These are phyloP conservation scores for Bovichtus variegatus DNA, from an alignment of 2,797 vertebrate species.

Conservation along the genomic window DNA sequence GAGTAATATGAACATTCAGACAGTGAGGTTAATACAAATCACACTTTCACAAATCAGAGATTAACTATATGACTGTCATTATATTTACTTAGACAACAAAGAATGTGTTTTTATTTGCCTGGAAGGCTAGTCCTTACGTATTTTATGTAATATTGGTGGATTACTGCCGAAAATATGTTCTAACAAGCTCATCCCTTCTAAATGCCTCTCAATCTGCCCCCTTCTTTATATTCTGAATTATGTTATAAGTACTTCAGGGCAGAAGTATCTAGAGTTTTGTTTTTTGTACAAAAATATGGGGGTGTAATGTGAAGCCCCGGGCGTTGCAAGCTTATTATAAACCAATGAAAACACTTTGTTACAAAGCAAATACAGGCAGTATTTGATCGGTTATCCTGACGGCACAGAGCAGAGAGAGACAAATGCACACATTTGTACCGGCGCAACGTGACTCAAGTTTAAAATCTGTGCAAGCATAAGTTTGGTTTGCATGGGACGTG, in stretches of 20 bases:
- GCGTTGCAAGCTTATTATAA: constrained; percentile 36
- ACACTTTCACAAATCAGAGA: constrained; percentile 3
- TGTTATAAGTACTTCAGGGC: no score
- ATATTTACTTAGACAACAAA: background rate
- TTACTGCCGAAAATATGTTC: background rate
- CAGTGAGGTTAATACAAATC: background rate
- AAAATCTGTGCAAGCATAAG: background rate
- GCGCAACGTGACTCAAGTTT: background rate
- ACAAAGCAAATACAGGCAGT: constrained; percentile 30
- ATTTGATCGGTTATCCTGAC: constrained; percentile 27
- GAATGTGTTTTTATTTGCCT: constrained; percentile 5
- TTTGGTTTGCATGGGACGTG: constrained; percentile 5
- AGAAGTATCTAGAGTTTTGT: background rate
- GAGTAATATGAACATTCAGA: constrained; percentile 7
- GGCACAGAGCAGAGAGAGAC: background rate
- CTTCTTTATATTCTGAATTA: background rate
- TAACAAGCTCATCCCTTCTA: background rate
- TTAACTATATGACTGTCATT: background rate
- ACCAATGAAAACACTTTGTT: constrained; percentile 40
- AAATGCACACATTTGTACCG: constrained; percentile 27
- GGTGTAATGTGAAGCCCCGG: background rate
- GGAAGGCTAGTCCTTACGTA: background rate
- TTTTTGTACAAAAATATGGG: background rate
- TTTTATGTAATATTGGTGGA: background rate
- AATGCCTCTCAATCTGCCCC: background rate